Evolutionary conservation across 2,888 invertebrate species (phyloP).

Genomic region (Drosophila fungiperda): DNA sequence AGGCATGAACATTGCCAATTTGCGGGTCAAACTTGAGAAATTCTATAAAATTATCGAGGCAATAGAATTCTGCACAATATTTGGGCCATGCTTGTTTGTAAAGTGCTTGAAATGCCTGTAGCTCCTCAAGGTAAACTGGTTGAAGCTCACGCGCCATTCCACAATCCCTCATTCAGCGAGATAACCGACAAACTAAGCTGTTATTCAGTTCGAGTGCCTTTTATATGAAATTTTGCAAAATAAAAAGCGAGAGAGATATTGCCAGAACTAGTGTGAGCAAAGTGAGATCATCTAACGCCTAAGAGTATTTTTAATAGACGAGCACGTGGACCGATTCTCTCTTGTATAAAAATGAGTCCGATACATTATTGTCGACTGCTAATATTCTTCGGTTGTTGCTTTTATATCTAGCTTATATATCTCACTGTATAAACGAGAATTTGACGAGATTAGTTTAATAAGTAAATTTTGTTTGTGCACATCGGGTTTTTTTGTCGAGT

Average conservation of each 20-base stretch:
- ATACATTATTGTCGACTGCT: background rate
- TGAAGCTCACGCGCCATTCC: conserved; percentile 24
- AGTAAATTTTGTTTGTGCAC: background rate
- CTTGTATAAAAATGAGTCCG: background rate
- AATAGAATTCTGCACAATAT: conserved; percentile 71
- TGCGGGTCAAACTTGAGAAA: conserved; percentile 43
- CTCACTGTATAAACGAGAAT: background rate
- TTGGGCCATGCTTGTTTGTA: conserved; percentile 62
- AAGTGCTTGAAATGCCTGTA: conserved; percentile 26
- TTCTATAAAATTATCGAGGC: conserved; percentile 68
- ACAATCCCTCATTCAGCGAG: background rate
- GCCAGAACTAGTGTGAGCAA: background rate
- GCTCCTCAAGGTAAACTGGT: conserved; percentile 25
- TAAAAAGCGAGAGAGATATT: background rate
- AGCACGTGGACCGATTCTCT: background rate
- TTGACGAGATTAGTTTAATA: background rate
- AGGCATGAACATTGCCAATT: conserved; percentile 38
- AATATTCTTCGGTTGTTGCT: background rate
- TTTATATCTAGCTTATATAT: background rate
- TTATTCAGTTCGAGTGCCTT: rapidly evolving
- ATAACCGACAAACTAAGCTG: conserved; percentile 13
- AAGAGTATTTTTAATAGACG: too few species aligned
- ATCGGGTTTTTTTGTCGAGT: background rate
- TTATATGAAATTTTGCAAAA: background rate
- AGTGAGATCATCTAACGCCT: background rate